phyloP scores from a whole-genome alignment of 2,113 vertebrate species.

The Galbula dea region DNA sequence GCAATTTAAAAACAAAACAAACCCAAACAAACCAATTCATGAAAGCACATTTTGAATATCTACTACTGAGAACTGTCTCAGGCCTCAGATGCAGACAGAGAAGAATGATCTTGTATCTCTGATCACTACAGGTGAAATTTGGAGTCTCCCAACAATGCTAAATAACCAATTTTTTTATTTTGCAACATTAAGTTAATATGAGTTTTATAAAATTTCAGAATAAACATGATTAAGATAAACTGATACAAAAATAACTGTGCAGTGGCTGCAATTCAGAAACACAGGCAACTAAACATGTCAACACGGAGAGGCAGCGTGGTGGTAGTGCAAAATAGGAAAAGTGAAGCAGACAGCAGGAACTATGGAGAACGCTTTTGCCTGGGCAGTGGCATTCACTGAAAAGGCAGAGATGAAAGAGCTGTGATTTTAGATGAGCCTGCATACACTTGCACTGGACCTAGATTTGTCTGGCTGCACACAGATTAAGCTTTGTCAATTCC shows the following conservation, averaged over 20 bases:
- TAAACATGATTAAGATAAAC: not conserved
- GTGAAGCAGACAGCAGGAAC: not conserved
- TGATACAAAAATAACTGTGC: fast-evolving
- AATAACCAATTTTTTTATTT: not conserved
- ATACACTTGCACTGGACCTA: not conserved
- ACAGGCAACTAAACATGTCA: not conserved
- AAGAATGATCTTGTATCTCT: not conserved
- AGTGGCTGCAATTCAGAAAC: not conserved
- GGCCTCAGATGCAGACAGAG: not conserved
- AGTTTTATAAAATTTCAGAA: not conserved
- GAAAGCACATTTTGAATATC: not conserved
- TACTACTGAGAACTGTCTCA: not conserved
- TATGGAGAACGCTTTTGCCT: not conserved
- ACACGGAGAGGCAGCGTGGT: not conserved
- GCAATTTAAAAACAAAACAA: not conserved
- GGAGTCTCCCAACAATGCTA: not conserved
- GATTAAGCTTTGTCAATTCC: not conserved
- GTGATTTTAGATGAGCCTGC: not conserved
- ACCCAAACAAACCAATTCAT: not conserved
- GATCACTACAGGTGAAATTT: not conserved
- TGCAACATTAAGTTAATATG: not conserved
- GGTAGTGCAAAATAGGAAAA: not conserved
- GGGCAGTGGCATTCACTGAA: not conserved
- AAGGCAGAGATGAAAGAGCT: not conserved
- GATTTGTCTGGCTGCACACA: not conserved